phyloP scores from a whole-genome alignment of 1,140 invertebrate genomes.

The Drosophila miranda region DNA sequence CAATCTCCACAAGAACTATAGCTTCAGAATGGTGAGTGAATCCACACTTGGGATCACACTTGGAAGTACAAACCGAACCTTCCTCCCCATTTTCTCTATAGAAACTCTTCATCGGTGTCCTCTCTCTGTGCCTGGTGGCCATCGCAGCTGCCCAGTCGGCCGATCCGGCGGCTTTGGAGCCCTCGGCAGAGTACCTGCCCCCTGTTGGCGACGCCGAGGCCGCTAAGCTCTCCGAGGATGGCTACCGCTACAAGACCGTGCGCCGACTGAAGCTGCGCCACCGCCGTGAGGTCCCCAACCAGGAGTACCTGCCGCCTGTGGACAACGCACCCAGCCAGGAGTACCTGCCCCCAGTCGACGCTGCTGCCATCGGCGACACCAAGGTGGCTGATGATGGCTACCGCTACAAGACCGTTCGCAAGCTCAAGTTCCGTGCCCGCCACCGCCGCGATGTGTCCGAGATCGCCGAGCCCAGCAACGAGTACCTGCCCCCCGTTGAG shows the following conservation, averaged over 20 bases:
- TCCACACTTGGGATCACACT: neutral
- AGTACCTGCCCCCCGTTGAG: constrained; percentile 74
- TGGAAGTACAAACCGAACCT: neutral
- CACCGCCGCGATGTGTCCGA: constrained; percentile 76
- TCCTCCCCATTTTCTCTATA: constrained; percentile 1
- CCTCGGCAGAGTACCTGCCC: constrained; percentile 62
- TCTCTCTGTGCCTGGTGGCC: constrained; percentile 59
- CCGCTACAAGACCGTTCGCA: constrained; percentile 64
- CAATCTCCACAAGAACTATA: constrained; percentile 35
- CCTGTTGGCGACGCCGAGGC: constrained; percentile 60
- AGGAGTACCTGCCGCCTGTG: constrained; percentile 63
- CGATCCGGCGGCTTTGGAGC: constrained; percentile 44
- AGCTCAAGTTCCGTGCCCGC: constrained; percentile 61
- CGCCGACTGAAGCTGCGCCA: constrained; percentile 61
- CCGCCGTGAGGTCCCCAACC: constrained; percentile 63
- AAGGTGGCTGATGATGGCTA: constrained; percentile 69
- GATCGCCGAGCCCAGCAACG: constrained; percentile 58
- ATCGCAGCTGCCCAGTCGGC: constrained; percentile 47
- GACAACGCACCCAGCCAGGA: constrained; percentile 48
- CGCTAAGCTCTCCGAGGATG: constrained; percentile 56
- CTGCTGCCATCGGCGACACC: constrained; percentile 46
- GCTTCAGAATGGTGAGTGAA: constrained; percentile 57
- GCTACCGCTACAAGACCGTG: constrained; percentile 69
- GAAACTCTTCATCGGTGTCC: constrained; percentile 62
- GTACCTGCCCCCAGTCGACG: constrained; percentile 64